These are phyloP conservation scores for Allolobophora icterica DNA, from an alignment of 2,888 invertebrate genomes.

Conservation along the genomic window DNA sequence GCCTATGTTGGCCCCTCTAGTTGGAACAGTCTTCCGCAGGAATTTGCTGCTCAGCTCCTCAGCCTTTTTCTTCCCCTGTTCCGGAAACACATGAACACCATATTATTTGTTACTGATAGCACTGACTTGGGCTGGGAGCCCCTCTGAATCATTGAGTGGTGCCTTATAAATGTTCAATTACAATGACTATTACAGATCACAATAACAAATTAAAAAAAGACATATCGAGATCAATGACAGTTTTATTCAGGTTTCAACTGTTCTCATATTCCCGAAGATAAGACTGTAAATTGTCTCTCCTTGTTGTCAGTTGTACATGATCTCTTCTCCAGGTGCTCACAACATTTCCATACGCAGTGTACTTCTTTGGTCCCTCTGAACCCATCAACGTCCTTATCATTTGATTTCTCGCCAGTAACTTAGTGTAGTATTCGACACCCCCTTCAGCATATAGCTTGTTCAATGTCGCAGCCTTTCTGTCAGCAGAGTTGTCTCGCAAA, in stretches of 20 bases:
- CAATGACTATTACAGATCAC: too few relatives aligned
- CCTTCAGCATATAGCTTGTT: conserved; percentile 75
- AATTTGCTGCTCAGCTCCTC: too few relatives aligned
- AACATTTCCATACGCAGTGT: conserved; percentile 44
- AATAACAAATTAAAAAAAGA: too few relatives aligned
- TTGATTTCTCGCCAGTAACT: conserved; percentile 76
- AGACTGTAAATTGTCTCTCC: conserved; percentile 38
- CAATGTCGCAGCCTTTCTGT: conserved; percentile 68
- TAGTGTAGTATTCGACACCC: conserved; percentile 79
- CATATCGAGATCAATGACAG: neutral
- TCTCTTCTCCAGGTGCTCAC: conserved; percentile 38
- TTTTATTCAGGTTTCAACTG: conserved; percentile 2
- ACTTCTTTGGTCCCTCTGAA: conserved; percentile 66
- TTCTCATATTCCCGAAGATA: conserved; percentile 6
- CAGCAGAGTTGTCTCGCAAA: conserved; percentile 72
- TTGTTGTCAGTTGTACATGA: conserved; percentile 36
- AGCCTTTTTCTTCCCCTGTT: too few relatives aligned
- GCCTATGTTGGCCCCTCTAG: too few relatives aligned
- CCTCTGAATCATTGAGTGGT: too few relatives aligned
- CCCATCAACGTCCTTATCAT: conserved; percentile 76
- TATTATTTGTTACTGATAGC: too few relatives aligned
- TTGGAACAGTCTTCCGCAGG: too few relatives aligned
- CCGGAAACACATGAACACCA: too few relatives aligned
- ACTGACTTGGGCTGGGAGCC: too few relatives aligned
- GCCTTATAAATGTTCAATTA: too few relatives aligned